Conservation (phyloP, 1,140 invertebrate species). For the Sycophaga agraensis region DNA sequence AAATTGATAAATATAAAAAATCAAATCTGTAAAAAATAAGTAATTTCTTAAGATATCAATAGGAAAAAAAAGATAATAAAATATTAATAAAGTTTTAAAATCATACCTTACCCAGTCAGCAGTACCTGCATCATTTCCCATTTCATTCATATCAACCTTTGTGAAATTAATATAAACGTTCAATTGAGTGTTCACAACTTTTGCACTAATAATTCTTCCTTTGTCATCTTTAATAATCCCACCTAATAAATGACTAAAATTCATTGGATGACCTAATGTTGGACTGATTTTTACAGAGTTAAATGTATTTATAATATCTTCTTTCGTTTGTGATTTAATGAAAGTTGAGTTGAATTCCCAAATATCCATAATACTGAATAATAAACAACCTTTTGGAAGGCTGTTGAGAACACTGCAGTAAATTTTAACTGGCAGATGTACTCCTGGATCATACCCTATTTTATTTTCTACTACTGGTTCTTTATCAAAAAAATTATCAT, state of each 20-base stretch:
- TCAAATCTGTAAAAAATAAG: conserved; percentile 8
- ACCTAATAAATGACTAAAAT: conserved; percentile 67
- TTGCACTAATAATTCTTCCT: conserved; percentile 67
- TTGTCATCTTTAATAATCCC: conserved; percentile 61
- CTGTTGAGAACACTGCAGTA: conserved; percentile 64
- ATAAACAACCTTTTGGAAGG: conserved; percentile 63
- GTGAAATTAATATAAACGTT: conserved; percentile 69
- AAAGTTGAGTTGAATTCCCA: conserved; percentile 65
- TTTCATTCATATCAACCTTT: conserved; percentile 63
- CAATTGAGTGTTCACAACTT: conserved; percentile 65
- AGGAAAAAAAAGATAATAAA: conserved; percentile 10
- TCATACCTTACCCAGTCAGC: conserved; percentile 67
- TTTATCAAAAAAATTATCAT: conserved; percentile 49
- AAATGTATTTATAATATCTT: conserved; percentile 65
- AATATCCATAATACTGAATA: conserved; percentile 69
- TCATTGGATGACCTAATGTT: conserved; percentile 65
- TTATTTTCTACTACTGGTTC: conserved; percentile 32
- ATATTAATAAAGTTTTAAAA: conserved; percentile 22
- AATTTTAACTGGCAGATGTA: conserved; percentile 56
- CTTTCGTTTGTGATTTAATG: conserved; percentile 61
- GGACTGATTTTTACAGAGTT: conserved; percentile 65
- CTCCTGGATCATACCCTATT: conserved; percentile 56
- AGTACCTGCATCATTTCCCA: conserved; percentile 70
- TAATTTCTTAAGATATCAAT: conserved; percentile 21
- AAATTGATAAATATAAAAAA: not conserved